phyloP scores from a whole-genome alignment of 2,797 vertebrate species.

The Gadopsis marmoratus region DNA sequence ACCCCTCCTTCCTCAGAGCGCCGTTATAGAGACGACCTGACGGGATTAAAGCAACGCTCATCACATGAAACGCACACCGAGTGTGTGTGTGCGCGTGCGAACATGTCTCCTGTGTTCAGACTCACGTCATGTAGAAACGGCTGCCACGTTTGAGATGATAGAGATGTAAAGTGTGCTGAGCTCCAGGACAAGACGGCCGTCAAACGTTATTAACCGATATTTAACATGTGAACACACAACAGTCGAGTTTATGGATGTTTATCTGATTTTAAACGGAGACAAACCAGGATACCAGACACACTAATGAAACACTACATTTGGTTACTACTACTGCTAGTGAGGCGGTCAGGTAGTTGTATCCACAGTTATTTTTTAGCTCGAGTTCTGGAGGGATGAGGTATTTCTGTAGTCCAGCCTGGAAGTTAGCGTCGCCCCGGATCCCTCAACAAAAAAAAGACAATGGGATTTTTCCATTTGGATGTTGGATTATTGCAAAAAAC shows the following conservation, averaged over 20 bases:
- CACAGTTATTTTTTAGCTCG: too few relatives aligned
- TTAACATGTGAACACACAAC: not conserved
- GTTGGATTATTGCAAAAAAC: too few relatives aligned
- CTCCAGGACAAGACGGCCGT: not conserved
- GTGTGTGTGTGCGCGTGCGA: conserved; percentile 14
- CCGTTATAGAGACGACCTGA: conserved; percentile 19
- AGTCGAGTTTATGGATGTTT: not conserved
- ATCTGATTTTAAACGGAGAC: too few relatives aligned
- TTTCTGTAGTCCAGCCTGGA: too few relatives aligned
- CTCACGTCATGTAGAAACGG: not conserved
- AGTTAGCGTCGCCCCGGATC: too few relatives aligned
- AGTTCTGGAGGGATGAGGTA: too few relatives aligned
- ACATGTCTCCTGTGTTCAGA: not conserved
- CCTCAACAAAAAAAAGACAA: too few relatives aligned
- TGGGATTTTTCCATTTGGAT: too few relatives aligned
- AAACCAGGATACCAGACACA: too few relatives aligned
- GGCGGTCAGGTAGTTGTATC: too few relatives aligned
- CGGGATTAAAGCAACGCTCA: conserved; percentile 61
- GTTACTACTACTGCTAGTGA: too few relatives aligned
- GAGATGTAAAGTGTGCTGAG: not conserved
- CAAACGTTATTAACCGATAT: not conserved
- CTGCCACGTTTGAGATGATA: not conserved
- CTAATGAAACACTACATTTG: too few relatives aligned
- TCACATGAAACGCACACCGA: conserved; percentile 22
- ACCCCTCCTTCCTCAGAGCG: conserved; percentile 52